Conservation (phyloP, 2,888 invertebrate species). For the Ethmia dodecea region DNA sequence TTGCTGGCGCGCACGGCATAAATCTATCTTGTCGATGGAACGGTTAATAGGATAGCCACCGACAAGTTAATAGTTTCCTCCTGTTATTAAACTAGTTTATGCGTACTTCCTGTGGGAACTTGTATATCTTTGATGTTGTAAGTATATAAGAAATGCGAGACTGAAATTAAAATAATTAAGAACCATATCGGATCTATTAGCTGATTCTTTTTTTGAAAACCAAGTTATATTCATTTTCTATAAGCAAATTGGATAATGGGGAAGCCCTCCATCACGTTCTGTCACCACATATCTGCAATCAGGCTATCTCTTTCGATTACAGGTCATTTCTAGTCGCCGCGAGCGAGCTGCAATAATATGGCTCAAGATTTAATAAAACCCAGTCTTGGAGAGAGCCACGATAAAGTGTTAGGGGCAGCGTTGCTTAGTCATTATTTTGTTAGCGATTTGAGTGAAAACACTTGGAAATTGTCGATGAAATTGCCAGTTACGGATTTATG, state of each 20-base stretch:
- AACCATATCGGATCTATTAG: no score
- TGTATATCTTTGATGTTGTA: conserved; percentile 12
- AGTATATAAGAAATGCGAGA: no score
- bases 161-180: no score
- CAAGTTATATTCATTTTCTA: no score
- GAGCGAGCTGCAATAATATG: conserved; percentile 50
- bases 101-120: conserved; percentile 20
- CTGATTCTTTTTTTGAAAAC: no score
- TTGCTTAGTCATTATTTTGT: conserved; percentile 59
- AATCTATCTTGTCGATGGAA: conserved; percentile 58
- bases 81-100: conserved; percentile 21
- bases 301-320: conserved; percentile 40
- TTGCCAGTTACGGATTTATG: conserved; percentile 51
- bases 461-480: conserved; percentile 57
- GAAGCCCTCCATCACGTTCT: conserved; percentile 24
- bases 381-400: conserved; percentile 47
- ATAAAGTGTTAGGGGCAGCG: conserved; percentile 55
- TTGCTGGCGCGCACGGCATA: conserved; percentile 36
- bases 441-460: conserved; percentile 62
- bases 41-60: conserved; percentile 49
- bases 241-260: conserved; percentile 35
- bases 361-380: conserved; percentile 62
- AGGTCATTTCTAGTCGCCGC: conserved; percentile 46
- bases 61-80: conserved; percentile 73
- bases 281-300: conserved; percentile 31